These are phyloP conservation scores for Muntiacus reevesi DNA, from an alignment of 2,113 vertebrate species.

Conservation along the genomic window DNA sequence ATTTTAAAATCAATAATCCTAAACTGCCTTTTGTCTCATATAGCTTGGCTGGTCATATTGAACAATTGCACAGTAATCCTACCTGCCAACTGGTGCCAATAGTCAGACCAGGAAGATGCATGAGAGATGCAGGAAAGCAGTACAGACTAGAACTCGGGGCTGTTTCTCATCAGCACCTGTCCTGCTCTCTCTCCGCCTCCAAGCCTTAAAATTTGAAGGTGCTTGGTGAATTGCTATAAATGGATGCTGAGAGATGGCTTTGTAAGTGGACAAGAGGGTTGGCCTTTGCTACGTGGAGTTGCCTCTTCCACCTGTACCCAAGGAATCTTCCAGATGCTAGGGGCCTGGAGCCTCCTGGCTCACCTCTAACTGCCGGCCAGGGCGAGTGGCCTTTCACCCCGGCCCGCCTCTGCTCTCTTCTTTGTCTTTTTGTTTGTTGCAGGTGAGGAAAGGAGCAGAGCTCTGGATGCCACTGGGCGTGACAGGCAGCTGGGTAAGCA, in stretches of 20 bases:
- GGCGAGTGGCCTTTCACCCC: background rate
- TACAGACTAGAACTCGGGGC: background rate
- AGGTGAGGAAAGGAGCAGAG: background rate
- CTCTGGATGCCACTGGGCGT: background rate
- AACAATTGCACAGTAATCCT: rapidly evolving
- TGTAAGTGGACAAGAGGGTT: background rate
- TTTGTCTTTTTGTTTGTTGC: background rate
- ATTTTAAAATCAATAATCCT: background rate
- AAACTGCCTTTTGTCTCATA: background rate
- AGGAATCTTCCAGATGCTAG: background rate
- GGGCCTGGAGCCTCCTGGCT: background rate
- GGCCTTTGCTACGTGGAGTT: background rate
- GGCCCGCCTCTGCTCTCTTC: rapidly evolving
- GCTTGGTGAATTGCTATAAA: background rate
- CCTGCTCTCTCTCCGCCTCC: background rate
- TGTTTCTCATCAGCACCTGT: background rate
- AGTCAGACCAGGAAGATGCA: background rate
- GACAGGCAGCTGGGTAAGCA: background rate
- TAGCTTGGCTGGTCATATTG: background rate
- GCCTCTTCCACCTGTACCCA: background rate
- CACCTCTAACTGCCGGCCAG: background rate
- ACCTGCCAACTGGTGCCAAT: background rate
- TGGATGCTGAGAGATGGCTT: background rate
- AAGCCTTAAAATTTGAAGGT: background rate
- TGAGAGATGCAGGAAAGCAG: rapidly evolving